A percentile compares a stretch with the other conserved stretches of the same genome.
Evolutionary conservation across 2,888 invertebrate species (phyloP).

Genomic region (Callyntrura guangdongensis): DNA sequence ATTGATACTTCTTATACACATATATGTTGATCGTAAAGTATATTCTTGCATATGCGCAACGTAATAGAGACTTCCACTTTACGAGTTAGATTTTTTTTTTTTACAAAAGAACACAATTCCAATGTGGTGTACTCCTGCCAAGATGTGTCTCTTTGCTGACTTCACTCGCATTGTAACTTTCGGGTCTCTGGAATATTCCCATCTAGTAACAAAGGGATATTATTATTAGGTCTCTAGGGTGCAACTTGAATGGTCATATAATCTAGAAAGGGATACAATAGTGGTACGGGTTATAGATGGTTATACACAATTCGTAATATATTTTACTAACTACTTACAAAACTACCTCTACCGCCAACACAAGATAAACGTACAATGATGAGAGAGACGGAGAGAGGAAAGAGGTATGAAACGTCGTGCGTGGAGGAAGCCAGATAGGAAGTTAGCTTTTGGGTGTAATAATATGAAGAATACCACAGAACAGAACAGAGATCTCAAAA

Average conservation of each 20-base stretch:
- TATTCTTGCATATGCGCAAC: background rate
- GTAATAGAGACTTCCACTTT: background rate
- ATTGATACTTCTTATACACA: background rate
- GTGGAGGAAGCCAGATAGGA: conserved; percentile 55
- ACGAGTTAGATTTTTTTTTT: background rate
- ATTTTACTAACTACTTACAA: too few relatives aligned
- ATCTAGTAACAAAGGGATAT: conserved; percentile 48
- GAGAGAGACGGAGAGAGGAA: background rate
- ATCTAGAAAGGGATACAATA: background rate
- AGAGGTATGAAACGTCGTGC: background rate
- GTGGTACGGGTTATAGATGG: background rate
- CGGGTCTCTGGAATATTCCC: conserved; percentile 1
- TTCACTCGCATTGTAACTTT: conserved; percentile 19
- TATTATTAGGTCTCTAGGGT: conserved; percentile 68
- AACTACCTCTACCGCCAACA: background rate
- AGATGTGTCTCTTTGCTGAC: conserved; percentile 18
- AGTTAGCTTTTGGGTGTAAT: conserved; percentile 42
- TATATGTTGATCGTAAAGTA: background rate
- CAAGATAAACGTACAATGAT: conserved; percentile 6
- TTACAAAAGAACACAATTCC: background rate
- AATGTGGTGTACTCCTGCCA: conserved; percentile 1
- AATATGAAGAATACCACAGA: conserved; percentile 19
- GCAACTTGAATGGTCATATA: conserved; percentile 50
- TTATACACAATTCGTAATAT: background rate
- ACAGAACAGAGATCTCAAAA: conserved; percentile 64